Percentiles rank a stretch among this genome's conserved stretches.
Conservation (phyloP, 2,113 vertebrate species). For the Salvelinus fontinalis region DNA sequence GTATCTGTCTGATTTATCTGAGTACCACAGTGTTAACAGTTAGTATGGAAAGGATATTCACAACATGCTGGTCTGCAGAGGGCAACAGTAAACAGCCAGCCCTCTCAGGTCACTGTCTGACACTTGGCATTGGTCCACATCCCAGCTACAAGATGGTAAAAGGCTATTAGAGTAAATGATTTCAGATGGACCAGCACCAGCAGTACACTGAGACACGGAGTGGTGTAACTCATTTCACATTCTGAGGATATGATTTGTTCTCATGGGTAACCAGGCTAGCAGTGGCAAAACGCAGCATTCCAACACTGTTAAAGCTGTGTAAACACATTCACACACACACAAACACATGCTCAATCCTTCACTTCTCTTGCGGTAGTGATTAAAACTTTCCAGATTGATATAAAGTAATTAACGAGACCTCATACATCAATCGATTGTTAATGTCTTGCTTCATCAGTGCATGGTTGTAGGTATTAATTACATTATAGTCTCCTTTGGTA, state of each 20-base stretch:
- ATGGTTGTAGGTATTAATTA: constrained; percentile 62
- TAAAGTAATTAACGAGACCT: constrained; percentile 60
- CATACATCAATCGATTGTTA: constrained; percentile 63
- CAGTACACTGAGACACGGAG: neutral
- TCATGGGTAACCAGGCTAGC: constrained; percentile 47
- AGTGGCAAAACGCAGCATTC: neutral
- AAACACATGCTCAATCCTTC: neutral
- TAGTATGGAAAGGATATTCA: neutral
- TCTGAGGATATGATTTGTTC: constrained; percentile 41
- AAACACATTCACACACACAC: constrained; percentile 40
- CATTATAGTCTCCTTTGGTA: constrained; percentile 53
- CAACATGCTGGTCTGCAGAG: constrained; percentile 6
- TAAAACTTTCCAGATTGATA: constrained; percentile 36
- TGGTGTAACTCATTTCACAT: constrained; percentile 26
- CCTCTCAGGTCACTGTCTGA: constrained; percentile 39
- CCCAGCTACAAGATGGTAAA: constrained; percentile 2
- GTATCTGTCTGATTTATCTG: no score
- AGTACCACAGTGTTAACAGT: neutral
- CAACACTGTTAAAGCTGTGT: constrained; percentile 52
- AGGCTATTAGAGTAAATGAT: constrained; percentile 30
- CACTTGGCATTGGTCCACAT: constrained; percentile 30
- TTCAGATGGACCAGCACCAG: constrained; percentile 24
- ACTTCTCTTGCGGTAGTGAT: neutral
- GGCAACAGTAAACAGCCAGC: constrained; percentile 17
- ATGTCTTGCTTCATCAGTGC: constrained; percentile 56